A percentile compares a stretch with the other conserved stretches of the same genome.
Conservation (phyloP, 2,113 vertebrate genomes). For the Noctilio leporinus region DNA sequence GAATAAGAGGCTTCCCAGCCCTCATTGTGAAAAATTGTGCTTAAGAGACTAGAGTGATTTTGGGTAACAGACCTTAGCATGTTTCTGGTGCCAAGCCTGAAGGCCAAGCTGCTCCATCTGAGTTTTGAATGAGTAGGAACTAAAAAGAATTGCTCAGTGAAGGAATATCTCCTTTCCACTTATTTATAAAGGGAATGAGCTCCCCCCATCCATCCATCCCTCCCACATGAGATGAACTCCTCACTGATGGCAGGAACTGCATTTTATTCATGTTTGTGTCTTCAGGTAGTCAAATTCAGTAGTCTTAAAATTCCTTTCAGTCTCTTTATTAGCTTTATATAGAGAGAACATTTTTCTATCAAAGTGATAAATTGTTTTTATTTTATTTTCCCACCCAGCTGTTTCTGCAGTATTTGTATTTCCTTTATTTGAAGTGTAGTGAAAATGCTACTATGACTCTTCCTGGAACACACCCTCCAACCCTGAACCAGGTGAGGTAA, state of each 20-base stretch:
- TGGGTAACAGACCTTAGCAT: not conserved
- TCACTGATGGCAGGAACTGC: not conserved
- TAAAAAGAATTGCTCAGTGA: not conserved
- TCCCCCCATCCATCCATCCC: not conserved
- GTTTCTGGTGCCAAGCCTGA: not conserved
- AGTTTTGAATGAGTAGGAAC: not conserved
- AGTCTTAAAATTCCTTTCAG: not conserved
- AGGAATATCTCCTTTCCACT: not conserved
- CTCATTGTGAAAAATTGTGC: not conserved
- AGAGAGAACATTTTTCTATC: not conserved
- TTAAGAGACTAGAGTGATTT: not conserved
- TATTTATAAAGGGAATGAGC: not conserved
- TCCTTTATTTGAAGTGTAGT: conserved; percentile 88
- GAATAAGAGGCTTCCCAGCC: not conserved
- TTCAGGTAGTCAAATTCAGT: not conserved
- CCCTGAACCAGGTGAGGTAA: conserved; percentile 85
- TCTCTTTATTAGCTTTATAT: not conserved
- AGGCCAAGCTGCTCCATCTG: not conserved
- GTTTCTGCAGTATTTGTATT: conserved; percentile 91
- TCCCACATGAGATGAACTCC: not conserved
- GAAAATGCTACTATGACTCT: conserved; percentile 78
- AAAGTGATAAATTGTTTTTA: not conserved
- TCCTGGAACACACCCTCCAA: conserved; percentile 79
- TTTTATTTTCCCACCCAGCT: conserved; percentile 76
- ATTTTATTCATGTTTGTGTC: not conserved